These are phyloP conservation scores for Mactromeris polynyma DNA, from an alignment of 2,888 invertebrate genomes.

Conservation along the genomic window DNA sequence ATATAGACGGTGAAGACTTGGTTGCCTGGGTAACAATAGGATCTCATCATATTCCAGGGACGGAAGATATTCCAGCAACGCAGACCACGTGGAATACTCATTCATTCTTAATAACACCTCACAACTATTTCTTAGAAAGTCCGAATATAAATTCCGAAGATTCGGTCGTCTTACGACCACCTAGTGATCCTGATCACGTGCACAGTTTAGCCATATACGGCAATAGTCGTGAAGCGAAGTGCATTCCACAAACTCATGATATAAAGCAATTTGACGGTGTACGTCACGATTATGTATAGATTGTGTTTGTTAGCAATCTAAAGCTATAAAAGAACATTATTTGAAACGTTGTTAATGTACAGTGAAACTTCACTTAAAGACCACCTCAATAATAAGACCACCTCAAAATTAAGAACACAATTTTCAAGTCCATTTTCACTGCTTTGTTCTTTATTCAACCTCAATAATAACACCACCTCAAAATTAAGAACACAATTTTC, in stretches of 20 bases:
- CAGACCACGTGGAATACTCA: constrained; percentile 77
- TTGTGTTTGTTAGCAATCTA: background rate
- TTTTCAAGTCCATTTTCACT: too few species aligned
- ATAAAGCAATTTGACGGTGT: constrained; percentile 45
- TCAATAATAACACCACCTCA: too few species aligned
- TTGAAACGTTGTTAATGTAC: background rate
- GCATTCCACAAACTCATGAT: constrained; percentile 41
- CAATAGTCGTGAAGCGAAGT: constrained; percentile 33
- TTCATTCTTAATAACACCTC: constrained; percentile 78
- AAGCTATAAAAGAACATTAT: too few species aligned
- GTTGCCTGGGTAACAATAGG: constrained; percentile 84
- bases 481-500: too few species aligned
- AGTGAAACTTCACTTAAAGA: too few species aligned
- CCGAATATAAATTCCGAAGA: constrained; percentile 77
- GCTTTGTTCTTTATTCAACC: too few species aligned
- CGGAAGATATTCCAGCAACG: constrained; percentile 83
- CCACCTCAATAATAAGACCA: too few species aligned
- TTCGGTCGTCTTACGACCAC: constrained; percentile 66
- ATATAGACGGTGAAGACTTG: constrained; percentile 79
- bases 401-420: too few species aligned
- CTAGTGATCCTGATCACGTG: constrained; percentile 18
- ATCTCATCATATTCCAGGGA: constrained; percentile 80
- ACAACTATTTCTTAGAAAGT: constrained; percentile 82
- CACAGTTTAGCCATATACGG: constrained; percentile 37
- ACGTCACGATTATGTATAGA: background rate